Conservation (phyloP, 2,113 vertebrate species). For the Himantopus leucocephalus region DNA sequence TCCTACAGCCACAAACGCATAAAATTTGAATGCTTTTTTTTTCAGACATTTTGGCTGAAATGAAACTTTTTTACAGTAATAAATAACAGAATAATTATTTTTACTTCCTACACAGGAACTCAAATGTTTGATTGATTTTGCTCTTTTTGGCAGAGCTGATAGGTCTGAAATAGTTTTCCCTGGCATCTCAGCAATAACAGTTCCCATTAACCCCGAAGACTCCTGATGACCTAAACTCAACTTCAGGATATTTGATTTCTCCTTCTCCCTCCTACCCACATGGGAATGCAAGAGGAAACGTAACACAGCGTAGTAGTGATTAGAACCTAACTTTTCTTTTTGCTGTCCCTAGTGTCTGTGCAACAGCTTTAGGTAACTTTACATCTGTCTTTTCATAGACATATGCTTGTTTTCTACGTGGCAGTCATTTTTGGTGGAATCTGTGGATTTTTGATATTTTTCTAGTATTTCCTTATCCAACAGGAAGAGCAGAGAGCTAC, state of each 20-base stretch:
- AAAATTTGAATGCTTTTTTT: slow-evolving; percentile 49
- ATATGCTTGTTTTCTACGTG: neutral
- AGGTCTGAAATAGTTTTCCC: slow-evolving; percentile 57
- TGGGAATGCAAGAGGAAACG: neutral
- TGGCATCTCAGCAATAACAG: slow-evolving; percentile 55
- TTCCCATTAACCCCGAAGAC: slow-evolving; percentile 42
- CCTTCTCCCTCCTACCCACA: neutral
- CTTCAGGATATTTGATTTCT: slow-evolving; percentile 21
- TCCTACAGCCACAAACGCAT: slow-evolving; percentile 45
- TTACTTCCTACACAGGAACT: slow-evolving; percentile 71
- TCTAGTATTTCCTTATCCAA: neutral
- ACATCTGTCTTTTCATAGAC: neutral
- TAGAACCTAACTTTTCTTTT: neutral
- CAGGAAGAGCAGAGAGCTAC: neutral
- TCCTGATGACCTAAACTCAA: slow-evolving; percentile 52
- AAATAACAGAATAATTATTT: slow-evolving; percentile 71
- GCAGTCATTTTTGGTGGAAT: neutral
- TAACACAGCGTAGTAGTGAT: neutral
- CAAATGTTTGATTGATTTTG: slow-evolving; percentile 65
- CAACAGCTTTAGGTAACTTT: neutral
- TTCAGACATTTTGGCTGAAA: slow-evolving; percentile 51
- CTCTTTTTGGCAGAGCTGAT: slow-evolving; percentile 63
- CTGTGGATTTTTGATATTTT: neutral
- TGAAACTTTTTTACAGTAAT: slow-evolving; percentile 53
- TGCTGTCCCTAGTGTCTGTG: neutral